phyloP scores from a whole-genome alignment of 2,888 invertebrate species.

The Phalangium opilio region DNA sequence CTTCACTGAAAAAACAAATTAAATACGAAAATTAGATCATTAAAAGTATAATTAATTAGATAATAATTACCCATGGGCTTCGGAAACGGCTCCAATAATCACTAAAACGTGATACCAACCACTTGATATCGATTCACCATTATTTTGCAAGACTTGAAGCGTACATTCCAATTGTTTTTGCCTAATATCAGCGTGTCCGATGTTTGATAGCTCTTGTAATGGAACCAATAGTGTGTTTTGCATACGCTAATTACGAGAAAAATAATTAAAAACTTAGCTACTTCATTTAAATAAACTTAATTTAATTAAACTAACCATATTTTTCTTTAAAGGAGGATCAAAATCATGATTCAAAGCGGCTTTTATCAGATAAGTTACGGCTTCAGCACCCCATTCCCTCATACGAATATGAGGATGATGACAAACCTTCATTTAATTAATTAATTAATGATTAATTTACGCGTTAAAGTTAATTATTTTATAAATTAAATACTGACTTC shows the following conservation, averaged over 20 bases:
- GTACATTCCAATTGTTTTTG: conserved; percentile 90
- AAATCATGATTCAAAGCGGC: conserved; percentile 77
- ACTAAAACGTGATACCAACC: conserved; percentile 91
- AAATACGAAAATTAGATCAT: neutral
- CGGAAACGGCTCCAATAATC: conserved; percentile 86
- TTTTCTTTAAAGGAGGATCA: conserved; percentile 61
- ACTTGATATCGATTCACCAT: conserved; percentile 77
- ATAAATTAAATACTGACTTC: conserved; percentile 42
- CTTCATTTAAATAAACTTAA: neutral
- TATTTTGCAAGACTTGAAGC: conserved; percentile 76
- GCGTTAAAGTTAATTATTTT: too few relatives aligned
- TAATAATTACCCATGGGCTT: conserved; percentile 60
- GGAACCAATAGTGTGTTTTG: conserved; percentile 75
- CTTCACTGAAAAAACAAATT: conserved; percentile 46
- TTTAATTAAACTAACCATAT: conserved; percentile 45
- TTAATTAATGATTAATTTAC: too few relatives aligned
- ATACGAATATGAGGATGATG: conserved; percentile 87
- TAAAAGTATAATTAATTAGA: neutral
- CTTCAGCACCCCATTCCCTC: conserved; percentile 96
- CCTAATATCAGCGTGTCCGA: conserved; percentile 81
- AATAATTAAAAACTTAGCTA: too few relatives aligned
- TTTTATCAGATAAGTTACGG: conserved; percentile 82
- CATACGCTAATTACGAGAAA: conserved; percentile 40
- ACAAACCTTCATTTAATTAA: too few relatives aligned
- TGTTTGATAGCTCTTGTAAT: conserved; percentile 73